Conservation (phyloP, 2,113 vertebrate species). For the Zeus faber region DNA sequence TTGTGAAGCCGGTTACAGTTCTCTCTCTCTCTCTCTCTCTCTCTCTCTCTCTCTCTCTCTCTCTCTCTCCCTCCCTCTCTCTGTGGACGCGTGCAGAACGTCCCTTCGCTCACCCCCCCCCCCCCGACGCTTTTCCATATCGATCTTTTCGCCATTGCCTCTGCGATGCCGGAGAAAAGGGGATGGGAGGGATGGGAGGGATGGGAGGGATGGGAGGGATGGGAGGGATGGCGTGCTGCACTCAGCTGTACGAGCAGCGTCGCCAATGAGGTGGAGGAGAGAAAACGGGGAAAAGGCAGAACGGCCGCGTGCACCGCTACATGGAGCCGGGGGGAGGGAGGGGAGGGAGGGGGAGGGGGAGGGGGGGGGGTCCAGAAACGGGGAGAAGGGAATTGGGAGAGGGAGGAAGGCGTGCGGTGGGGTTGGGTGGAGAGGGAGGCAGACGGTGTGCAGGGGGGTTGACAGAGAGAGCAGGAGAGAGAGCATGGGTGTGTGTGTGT, state of each 20-base stretch:
- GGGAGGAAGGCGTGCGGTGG: background rate
- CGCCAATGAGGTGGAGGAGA: conserved; percentile 60
- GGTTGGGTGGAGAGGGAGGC: background rate
- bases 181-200: background rate
- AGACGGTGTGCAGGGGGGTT: background rate
- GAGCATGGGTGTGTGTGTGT: conserved; percentile 5
- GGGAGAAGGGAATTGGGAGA: background rate
- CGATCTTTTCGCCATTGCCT: background rate
- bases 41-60: no score
- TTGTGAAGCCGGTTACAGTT: no score
- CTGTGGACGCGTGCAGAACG: background rate
- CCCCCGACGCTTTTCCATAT: background rate
- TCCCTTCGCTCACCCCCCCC: background rate
- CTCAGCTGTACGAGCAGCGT: conserved; percentile 77
- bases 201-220: conserved; percentile 10
- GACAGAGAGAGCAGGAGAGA: background rate
- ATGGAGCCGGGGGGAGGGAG: conserved; percentile 43
- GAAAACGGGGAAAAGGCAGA: conserved; percentile 7
- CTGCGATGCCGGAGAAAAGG: conserved; percentile 44
- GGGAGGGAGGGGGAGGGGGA: conserved; percentile 33
- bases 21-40: no score
- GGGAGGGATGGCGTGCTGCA: conserved; percentile 68
- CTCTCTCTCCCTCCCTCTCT: background rate
- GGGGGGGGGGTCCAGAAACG: conserved; percentile 17
- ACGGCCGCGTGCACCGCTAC: no score